Conservation (phyloP, 2,888 invertebrate genomes). For the Xanthorhoe designata region DNA sequence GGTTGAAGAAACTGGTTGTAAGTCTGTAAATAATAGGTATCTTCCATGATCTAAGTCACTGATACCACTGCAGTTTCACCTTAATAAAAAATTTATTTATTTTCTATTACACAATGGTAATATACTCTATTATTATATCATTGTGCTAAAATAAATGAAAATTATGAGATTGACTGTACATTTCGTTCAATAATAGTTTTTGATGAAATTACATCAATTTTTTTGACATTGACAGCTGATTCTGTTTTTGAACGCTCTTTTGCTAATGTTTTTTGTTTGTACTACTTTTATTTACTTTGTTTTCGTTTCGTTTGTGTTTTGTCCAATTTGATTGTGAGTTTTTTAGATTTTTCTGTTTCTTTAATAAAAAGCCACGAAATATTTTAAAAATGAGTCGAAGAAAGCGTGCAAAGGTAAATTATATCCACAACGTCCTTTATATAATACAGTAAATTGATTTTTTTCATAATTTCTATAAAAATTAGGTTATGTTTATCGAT, state of each 20-base stretch:
- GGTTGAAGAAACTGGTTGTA: no score
- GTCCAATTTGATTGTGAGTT: slow-evolving; percentile 4
- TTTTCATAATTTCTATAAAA: slow-evolving; percentile 9
- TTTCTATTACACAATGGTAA: no score
- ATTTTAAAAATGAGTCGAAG: slow-evolving; percentile 83
- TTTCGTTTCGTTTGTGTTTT: slow-evolving; percentile 42
- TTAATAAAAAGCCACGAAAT: slow-evolving; percentile 16
- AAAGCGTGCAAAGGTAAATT: slow-evolving; percentile 82
- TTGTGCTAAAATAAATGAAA: neutral
- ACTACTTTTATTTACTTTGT: no score
- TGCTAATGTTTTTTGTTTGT: no score
- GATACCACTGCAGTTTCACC: no score
- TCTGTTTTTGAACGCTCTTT: neutral
- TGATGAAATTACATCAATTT: no score
- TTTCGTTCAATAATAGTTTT: neutral
- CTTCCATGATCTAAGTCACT: no score
- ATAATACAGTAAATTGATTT: neutral
- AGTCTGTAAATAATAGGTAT: no score
- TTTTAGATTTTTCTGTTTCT: slow-evolving; percentile 4
- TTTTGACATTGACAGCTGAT: neutral
- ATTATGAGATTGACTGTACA: neutral
- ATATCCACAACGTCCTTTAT: neutral
- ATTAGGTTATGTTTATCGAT: slow-evolving; percentile 86
- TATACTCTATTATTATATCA: no score
- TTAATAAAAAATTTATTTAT: no score